A percentile compares a stretch with the other conserved stretches of the same genome.
These are phyloP conservation scores for Ommatoiulus sabulosus DNA, from an alignment of 2,888 invertebrate species.

Conservation along the genomic window DNA sequence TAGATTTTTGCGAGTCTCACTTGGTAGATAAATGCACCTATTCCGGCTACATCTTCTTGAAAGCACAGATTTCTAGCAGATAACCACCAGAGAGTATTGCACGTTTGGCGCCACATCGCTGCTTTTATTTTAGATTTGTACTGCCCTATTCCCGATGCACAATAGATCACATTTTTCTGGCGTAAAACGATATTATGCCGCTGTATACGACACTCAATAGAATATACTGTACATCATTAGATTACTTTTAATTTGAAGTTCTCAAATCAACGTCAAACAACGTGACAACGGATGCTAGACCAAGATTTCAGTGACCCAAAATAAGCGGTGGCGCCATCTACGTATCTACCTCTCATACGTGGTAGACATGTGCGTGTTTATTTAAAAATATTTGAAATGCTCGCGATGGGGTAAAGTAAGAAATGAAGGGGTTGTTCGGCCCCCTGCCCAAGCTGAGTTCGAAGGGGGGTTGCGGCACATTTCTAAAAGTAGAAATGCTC, in stretches of 20 bases:
- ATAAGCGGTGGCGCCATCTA: background rate
- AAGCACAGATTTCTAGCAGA: background rate
- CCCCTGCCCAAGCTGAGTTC: background rate
- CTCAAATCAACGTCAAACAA: no score
- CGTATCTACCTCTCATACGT: background rate
- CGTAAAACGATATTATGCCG: no score
- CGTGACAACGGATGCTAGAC: no score
- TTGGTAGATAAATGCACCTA: background rate
- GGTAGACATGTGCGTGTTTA: background rate
- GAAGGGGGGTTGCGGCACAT: slow-evolving; percentile 24
- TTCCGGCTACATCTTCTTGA: background rate
- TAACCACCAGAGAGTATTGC: background rate
- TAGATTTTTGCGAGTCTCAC: no score
- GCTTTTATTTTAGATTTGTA: background rate
- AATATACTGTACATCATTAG: no score
- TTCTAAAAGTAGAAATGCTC: slow-evolving; percentile 46
- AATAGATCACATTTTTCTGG: no score
- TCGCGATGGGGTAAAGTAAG: slow-evolving; percentile 10
- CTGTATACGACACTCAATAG: no score
- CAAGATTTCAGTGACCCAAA: no score
- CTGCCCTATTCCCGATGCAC: no score
- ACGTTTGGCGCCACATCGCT: background rate
- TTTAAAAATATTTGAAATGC: slow-evolving; percentile 48
- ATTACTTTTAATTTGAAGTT: no score
- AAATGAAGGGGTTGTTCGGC: slow-evolving; percentile 11